These are phyloP conservation scores for Ichneumon xanthorius DNA, from an alignment of 2,888 invertebrate species.

Conservation along the genomic window DNA sequence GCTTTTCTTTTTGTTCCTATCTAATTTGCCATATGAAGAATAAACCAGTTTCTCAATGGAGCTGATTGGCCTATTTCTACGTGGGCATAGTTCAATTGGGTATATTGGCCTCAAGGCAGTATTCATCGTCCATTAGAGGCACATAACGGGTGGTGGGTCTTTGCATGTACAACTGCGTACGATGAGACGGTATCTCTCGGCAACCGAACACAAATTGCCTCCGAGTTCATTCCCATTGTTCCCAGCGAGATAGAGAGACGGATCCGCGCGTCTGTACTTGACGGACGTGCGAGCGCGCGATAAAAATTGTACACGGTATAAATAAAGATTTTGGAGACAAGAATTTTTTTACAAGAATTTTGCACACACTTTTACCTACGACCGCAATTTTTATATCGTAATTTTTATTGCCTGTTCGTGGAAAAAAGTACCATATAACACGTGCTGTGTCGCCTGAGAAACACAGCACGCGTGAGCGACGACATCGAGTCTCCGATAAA, in stretches of 20 bases:
- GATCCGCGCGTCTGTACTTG: not conserved
- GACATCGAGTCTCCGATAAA: conserved; percentile 41
- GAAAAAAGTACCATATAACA: not conserved
- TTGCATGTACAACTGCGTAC: not conserved
- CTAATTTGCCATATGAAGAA: not conserved
- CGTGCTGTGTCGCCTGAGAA: not conserved
- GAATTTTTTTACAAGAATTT: too few species aligned
- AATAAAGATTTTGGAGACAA: not conserved
- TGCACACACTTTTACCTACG: too few species aligned
- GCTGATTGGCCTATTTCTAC: conserved; percentile 36
- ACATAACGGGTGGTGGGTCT: not conserved
- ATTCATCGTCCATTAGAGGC: conserved; percentile 47
- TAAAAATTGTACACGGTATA: not conserved
- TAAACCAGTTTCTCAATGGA: not conserved
- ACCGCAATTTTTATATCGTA: too few species aligned
- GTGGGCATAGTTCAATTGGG: conserved; percentile 61
- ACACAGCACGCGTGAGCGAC: conserved; percentile 14
- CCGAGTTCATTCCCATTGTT: conserved; percentile 38
- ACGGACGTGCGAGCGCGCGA: not conserved
- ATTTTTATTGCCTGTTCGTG: too few species aligned
- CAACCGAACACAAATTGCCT: conserved; percentile 1
- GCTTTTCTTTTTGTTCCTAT: not conserved
- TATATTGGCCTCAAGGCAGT: conserved; percentile 60
- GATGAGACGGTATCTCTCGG: not conserved
- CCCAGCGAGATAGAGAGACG: not conserved